Conservation (phyloP, 2,797 vertebrate genomes). For the Lutjanus argentimaculatus region DNA sequence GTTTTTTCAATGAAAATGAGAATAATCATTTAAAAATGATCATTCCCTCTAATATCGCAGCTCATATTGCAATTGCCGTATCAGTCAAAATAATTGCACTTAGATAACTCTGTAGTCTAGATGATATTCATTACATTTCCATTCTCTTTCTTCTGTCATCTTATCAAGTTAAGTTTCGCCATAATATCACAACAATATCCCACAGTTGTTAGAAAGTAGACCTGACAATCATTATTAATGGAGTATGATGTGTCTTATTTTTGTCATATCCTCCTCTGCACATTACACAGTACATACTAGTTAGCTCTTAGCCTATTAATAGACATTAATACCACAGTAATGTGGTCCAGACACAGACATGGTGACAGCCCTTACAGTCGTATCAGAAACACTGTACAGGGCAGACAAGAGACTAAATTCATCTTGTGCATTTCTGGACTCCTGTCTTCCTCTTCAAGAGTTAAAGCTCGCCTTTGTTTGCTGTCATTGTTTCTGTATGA, state of each 20-base stretch:
- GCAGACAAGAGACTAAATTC: slow-evolving; percentile 8
- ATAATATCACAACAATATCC: not conserved
- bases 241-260: slow-evolving; percentile 32
- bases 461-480: slow-evolving; percentile 28
- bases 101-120: not conserved
- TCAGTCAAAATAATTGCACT: too few species aligned
- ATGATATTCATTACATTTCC: not conserved
- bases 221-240: not conserved
- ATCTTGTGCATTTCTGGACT: slow-evolving; percentile 13
- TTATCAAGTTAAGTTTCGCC: not conserved
- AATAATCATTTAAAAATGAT: too few species aligned
- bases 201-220: slow-evolving; percentile 1
- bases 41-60: too few species aligned
- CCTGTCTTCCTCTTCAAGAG: slow-evolving; percentile 14
- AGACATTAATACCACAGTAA: slow-evolving; percentile 54
- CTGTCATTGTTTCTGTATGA: slow-evolving; percentile 23
- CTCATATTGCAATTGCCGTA: too few species aligned
- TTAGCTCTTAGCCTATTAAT: slow-evolving; percentile 66
- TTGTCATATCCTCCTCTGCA: slow-evolving; percentile 31
- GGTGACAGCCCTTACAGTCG: slow-evolving; percentile 25
- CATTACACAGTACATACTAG: slow-evolving; percentile 48
- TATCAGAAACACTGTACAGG: slow-evolving; percentile 48
- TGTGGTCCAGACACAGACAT: slow-evolving; percentile 36
- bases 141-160: not conserved
- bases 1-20: too few species aligned